phyloP scores from a whole-genome alignment of 1,140 invertebrate species.

The Drosophila ogumai region DNA sequence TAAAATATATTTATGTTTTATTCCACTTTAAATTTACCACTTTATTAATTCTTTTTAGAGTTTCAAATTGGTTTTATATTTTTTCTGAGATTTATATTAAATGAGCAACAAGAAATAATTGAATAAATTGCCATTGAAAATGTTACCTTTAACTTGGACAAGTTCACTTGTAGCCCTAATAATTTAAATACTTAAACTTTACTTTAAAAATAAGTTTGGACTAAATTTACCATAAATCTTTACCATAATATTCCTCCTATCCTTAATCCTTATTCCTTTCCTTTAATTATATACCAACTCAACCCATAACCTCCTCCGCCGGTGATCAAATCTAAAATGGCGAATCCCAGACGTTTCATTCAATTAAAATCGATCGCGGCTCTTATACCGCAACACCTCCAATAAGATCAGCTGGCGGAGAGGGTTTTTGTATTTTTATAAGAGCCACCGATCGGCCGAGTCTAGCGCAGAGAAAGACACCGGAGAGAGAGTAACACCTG shows the following conservation, averaged over 20 bases:
- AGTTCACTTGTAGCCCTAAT: neutral
- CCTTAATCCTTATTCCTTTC: neutral
- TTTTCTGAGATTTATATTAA: neutral
- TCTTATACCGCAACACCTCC: slow-evolving; percentile 56
- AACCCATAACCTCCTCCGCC: slow-evolving; percentile 29
- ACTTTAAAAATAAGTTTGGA: too few relatives aligned
- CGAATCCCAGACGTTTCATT: slow-evolving; percentile 56
- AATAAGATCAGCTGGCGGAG: slow-evolving; percentile 71
- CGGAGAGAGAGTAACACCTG: slow-evolving; percentile 20
- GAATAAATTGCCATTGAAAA: neutral
- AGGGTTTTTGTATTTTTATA: slow-evolving; percentile 19
- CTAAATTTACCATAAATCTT: neutral
- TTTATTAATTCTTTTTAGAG: neutral
- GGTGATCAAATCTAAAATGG: slow-evolving; percentile 69
- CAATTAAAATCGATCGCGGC: slow-evolving; percentile 39
- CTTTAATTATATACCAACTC: neutral
- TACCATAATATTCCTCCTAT: too few relatives aligned
- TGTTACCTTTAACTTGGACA: neutral
- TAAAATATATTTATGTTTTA: neutral
- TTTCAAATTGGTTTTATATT: neutral
- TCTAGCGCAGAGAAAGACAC: neutral
- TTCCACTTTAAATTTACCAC: neutral
- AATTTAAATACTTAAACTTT: neutral
- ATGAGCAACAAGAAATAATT: neutral
- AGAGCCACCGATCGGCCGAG: slow-evolving; percentile 28